These are phyloP conservation scores for Nothura maculosa DNA, from an alignment of 2,797 vertebrate species.

Conservation along the genomic window DNA sequence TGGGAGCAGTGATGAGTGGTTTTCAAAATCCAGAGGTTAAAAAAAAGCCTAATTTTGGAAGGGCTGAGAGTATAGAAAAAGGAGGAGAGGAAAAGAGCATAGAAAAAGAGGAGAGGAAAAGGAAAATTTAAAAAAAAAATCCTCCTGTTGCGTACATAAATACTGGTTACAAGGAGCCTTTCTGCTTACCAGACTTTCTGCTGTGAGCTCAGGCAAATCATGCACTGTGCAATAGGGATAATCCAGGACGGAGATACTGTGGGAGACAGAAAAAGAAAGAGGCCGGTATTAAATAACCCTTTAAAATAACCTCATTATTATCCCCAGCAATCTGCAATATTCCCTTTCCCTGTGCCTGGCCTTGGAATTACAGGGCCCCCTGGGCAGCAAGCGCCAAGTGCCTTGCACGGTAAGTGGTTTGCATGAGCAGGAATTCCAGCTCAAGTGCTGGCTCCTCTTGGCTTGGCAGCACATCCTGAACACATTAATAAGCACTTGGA, in stretches of 20 bases:
- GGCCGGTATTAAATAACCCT: fast-evolving
- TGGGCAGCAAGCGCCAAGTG: neutral
- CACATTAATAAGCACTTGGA: neutral
- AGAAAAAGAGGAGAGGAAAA: neutral
- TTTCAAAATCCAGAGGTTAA: neutral
- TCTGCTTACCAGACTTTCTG: conserved; percentile 93
- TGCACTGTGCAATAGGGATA: conserved; percentile 92
- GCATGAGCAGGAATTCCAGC: neutral
- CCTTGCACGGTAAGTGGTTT: neutral
- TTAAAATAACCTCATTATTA: fast-evolving
- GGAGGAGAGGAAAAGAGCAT: neutral
- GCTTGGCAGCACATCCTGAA: neutral
- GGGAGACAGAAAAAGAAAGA: neutral
- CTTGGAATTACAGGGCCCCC: neutral
- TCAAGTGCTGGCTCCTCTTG: fast-evolving
- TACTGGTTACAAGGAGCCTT: neutral
- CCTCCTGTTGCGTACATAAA: neutral
- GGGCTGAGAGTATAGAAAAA: neutral
- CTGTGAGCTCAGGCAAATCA: conserved; percentile 94
- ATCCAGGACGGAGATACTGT: conserved; percentile 93
- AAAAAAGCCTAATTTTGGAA: neutral
- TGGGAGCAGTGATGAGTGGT: fast-evolving
- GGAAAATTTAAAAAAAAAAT: too few species aligned
- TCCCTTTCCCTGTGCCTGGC: neutral
- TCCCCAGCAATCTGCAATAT: fast-evolving